Evolutionary conservation across 2,113 vertebrate genomes (phyloP), one percentile per base, ranked within the genome.

Genomic region (Nycticorax nycticorax): DNA sequence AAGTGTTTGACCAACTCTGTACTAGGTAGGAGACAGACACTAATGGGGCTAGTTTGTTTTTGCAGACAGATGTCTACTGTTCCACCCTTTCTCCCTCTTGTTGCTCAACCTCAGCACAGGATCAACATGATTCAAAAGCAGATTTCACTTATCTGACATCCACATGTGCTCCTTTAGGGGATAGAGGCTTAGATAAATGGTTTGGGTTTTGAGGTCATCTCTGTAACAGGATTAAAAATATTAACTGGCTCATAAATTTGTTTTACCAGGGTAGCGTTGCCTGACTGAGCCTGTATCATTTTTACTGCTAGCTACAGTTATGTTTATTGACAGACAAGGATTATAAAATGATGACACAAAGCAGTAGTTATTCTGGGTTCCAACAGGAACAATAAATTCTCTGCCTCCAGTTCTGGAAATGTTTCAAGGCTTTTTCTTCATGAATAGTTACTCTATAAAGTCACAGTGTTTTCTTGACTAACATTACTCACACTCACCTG

Each of bases 321-420:
- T 96, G 93, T 95, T 97, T 97, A 96, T 97, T 97, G 96, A 97
- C 96, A 97, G 94, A 95, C 94, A 96, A 96, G 92, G 89, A 95
- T 97, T 97, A 96, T 96, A 97, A 97, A 97, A 97, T 83, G 91
- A 96, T 95, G 94, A 90, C 96, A 96, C 96, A 97, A 97, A 97
- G 92, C 94, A 96, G 85, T 93, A 96, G 93, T 97, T 97, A 96
- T 96, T 94, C 93, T 95, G 95, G 79, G 85, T 96, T 95, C 94
- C 96, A 96, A 76, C 57, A 97, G 89, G 97, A 96, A 94, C 95
- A 95, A 97, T 97, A 97, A 97, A 97, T 97, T 97, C 94, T 90
- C 79, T 95, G 92, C 96, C 85, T 97, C 94, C 63, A 88, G 75
- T 72, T 96, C 92, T 97, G 92, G 97, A 97, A 95, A 79, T 85